Conservation (phyloP, 2,797 vertebrate species). For the Onychomys leucogaster region DNA sequence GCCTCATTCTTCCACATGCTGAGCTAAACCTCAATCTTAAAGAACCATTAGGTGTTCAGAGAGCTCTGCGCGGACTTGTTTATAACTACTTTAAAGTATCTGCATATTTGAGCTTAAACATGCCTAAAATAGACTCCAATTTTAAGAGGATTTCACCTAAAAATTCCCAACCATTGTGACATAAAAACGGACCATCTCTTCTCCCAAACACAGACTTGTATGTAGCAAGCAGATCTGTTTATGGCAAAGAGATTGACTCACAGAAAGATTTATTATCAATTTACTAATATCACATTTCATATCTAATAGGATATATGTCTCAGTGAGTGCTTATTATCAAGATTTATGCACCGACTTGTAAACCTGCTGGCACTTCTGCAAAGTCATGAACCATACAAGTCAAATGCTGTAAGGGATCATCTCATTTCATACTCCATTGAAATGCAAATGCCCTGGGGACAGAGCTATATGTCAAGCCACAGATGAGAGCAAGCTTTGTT, state of each 20-base stretch:
- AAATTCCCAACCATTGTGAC: neutral
- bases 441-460: conserved; percentile 55
- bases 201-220: neutral
- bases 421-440: conserved; percentile 67
- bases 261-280: conserved; percentile 54
- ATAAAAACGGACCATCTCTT: neutral
- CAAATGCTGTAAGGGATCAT: conserved; percentile 63
- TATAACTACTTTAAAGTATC: conserved; percentile 10
- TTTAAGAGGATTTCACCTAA: conserved; percentile 34
- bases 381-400: conserved; percentile 66
- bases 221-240: conserved; percentile 18
- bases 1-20: neutral
- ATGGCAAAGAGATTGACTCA: conserved; percentile 8
- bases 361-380: conserved; percentile 59
- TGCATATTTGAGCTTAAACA: neutral
- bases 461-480: conserved; percentile 29
- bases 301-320: conserved; percentile 52
- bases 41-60: neutral
- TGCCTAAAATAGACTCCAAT: conserved; percentile 1
- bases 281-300: conserved; percentile 54
- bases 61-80: neutral
- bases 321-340: conserved; percentile 54
- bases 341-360: conserved; percentile 75
- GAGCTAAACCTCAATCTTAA: neutral
- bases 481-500: neutral